These are phyloP conservation scores for Pygocentrus nattereri DNA, from an alignment of 2,797 vertebrate genomes.

Conservation along the genomic window DNA sequence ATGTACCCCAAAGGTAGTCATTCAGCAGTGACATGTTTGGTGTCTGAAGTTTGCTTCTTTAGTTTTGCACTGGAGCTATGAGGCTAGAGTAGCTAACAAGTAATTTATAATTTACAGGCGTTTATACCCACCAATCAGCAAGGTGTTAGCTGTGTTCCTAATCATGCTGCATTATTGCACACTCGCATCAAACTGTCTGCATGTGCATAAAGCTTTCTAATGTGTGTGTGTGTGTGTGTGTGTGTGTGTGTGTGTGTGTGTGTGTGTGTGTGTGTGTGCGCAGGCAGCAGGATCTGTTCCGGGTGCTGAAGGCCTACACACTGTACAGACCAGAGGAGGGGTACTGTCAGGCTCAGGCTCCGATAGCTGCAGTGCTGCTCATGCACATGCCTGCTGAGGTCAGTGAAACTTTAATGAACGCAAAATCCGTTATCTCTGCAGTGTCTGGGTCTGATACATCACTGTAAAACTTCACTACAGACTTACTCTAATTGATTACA, in stretches of 20 bases:
- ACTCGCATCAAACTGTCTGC: background rate
- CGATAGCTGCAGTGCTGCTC: slow-evolving; percentile 93
- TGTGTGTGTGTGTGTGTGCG: slow-evolving; percentile 15
- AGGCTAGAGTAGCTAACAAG: background rate
- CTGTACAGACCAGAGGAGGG: slow-evolving; percentile 94
- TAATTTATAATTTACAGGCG: too few species aligned
- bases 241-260: background rate
- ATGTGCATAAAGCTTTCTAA: background rate
- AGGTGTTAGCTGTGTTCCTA: background rate
- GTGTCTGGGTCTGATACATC: too few species aligned
- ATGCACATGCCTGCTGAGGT: slow-evolving; percentile 99
- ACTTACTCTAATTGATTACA: too few species aligned
- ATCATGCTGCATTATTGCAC: background rate
- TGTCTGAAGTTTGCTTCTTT: background rate
- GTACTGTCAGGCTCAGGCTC: slow-evolving; percentile 98
- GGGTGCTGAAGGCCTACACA: slow-evolving; percentile 95
- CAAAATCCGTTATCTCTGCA: too few species aligned
- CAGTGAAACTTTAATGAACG: slow-evolving; percentile 22
- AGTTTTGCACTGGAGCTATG: background rate
- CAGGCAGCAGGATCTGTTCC: slow-evolving; percentile 94
- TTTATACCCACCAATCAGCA: background rate
- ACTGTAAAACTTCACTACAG: too few species aligned
- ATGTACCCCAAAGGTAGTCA: too few species aligned
- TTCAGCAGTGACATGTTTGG: background rate
- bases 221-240: slow-evolving; percentile 4